Evolutionary conservation across 2,113 vertebrate genomes (phyloP).

Genomic region (Oreocharis arfaki): DNA sequence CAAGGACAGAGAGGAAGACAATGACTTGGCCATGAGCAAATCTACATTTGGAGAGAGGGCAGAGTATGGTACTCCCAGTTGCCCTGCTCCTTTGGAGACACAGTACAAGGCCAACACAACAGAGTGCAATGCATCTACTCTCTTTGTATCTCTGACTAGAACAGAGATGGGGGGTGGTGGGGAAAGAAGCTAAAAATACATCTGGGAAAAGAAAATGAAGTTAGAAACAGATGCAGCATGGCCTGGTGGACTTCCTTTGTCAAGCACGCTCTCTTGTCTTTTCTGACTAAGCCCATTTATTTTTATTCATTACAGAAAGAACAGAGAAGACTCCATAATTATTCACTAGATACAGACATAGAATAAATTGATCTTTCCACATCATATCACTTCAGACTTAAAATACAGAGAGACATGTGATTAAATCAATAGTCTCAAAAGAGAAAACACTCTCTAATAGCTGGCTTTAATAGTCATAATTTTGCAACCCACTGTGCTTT

Average conservation of each 20-base stretch:
- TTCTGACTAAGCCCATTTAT: neutral
- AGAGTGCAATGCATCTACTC: neutral
- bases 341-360: neutral
- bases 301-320: neutral
- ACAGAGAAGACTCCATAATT: neutral
- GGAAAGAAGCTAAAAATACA: neutral
- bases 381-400: slow-evolving; percentile 4
- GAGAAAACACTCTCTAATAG: neutral
- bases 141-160: neutral
- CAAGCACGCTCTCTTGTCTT: neutral
- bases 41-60: neutral
- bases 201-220: neutral
- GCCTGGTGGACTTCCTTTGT: neutral
- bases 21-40: neutral
- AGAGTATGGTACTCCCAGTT: neutral
- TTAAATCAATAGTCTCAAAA: slow-evolving; percentile 41
- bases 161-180: neutral
- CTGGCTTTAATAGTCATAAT: slow-evolving; percentile 29
- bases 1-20: neutral
- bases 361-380: slow-evolving; percentile 31
- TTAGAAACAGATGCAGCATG: neutral
- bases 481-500: slow-evolving; percentile 7
- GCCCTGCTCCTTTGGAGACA: neutral
- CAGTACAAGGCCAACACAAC: neutral
- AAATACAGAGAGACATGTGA: neutral